Conservation (phyloP, 1,140 invertebrate species). For the Trichogramma pretiosum region DNA sequence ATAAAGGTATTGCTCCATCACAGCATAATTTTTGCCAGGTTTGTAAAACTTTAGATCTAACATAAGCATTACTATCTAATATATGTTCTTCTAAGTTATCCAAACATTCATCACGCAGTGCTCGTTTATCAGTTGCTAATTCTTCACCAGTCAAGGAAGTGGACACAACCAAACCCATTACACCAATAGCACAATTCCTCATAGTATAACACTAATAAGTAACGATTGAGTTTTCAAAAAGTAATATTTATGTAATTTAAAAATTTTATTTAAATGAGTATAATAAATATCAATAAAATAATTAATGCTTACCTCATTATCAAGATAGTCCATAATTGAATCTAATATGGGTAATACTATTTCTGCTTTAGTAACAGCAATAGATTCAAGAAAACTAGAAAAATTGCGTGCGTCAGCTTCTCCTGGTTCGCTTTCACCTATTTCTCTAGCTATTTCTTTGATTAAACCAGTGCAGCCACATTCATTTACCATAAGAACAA, state of each 20-base stretch:
- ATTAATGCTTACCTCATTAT: conserved; percentile 47
- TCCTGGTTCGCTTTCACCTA: conserved; percentile 52
- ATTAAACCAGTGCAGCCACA: conserved; percentile 57
- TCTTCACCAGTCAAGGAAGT: conserved; percentile 61
- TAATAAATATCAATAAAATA: conserved; percentile 4
- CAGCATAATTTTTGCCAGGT: conserved; percentile 65
- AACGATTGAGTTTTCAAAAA: conserved; percentile 7
- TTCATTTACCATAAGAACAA: conserved; percentile 55
- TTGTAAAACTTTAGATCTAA: conserved; percentile 70
- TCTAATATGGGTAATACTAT: conserved; percentile 56
- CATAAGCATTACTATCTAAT: conserved; percentile 72
- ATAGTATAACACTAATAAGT: conserved; percentile 62
- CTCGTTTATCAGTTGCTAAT: conserved; percentile 55
- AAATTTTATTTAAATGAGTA: conserved; percentile 8
- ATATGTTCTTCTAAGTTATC: conserved; percentile 71
- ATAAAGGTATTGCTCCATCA: conserved; percentile 64
- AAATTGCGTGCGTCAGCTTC: conserved; percentile 55
- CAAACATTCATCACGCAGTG: conserved; percentile 61
- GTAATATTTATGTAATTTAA: conserved; percentile 5
- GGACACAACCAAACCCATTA: conserved; percentile 67
- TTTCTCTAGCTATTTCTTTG: conserved; percentile 64
- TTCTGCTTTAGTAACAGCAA: conserved; percentile 56
- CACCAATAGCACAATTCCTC: conserved; percentile 69
- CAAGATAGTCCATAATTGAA: conserved; percentile 49
- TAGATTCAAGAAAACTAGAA: conserved; percentile 59